These are phyloP conservation scores for Pseudococcus jackbeardsleyi DNA, from an alignment of 2,888 invertebrate species.

Conservation along the genomic window DNA sequence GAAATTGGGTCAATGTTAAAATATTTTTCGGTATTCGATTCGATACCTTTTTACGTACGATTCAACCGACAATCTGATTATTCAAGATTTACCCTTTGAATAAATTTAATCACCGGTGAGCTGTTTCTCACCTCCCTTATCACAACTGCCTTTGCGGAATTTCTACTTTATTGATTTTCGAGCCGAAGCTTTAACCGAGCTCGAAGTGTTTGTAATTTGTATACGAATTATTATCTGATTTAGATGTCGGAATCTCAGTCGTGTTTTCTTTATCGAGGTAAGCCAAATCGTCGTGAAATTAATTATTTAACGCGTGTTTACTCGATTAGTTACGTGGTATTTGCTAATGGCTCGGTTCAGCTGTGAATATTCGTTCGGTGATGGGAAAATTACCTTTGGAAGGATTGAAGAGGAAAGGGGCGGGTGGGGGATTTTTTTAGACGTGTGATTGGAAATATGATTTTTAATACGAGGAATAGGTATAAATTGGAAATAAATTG, in stretches of 20 bases:
- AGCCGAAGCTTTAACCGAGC: neutral
- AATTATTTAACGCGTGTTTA: constrained; percentile 40
- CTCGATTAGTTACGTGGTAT: constrained; percentile 15
- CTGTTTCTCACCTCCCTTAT: neutral
- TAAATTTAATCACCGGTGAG: neutral
- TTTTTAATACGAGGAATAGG: constrained; percentile 6
- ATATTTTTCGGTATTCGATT: neutral
- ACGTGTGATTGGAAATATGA: neutral
- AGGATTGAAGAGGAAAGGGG: neutral
- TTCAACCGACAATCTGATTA: neutral
- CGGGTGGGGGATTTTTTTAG: neutral
- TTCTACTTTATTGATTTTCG: neutral
- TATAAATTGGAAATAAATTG: neutral
- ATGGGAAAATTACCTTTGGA: constrained; percentile 13
- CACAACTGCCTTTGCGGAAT: neutral
- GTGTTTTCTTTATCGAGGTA: neutral
- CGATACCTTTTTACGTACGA: neutral
- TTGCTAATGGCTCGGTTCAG: neutral
- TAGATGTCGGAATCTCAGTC: neutral
- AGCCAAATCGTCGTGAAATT: constrained; percentile 21
- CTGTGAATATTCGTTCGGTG: neutral
- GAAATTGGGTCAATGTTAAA: constrained; percentile 24
- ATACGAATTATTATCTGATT: neutral
- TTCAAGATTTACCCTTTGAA: neutral
- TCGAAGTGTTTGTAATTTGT: neutral